A percentile compares a stretch with the other conserved stretches of the same genome.
Conservation (phyloP, 2,888 invertebrate genomes). For the Syritta pipiens region DNA sequence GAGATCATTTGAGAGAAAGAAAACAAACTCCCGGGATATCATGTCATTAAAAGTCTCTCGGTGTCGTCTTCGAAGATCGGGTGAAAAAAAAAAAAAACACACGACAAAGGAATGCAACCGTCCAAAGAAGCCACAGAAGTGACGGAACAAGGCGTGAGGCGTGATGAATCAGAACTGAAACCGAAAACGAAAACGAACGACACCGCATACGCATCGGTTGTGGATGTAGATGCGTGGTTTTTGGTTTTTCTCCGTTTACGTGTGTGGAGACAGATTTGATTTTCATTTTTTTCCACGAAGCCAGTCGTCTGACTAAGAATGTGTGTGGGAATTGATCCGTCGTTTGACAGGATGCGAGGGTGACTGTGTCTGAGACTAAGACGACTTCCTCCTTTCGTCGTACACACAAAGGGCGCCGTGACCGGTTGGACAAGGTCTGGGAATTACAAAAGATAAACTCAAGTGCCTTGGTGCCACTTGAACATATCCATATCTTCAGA, state of each 20-base stretch:
- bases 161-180: slow-evolving; percentile 38
- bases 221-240: not conserved
- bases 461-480: too few relatives aligned
- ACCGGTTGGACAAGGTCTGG: too few relatives aligned
- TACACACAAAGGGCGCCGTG: too few relatives aligned
- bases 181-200: slow-evolving; percentile 40
- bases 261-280: not conserved
- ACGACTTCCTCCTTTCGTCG: too few relatives aligned
- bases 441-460: too few relatives aligned
- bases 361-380: too few relatives aligned
- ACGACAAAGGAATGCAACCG: slow-evolving; percentile 6
- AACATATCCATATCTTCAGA: too few relatives aligned
- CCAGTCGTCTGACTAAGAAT: too few relatives aligned
- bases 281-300: not conserved
- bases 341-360: too few relatives aligned
- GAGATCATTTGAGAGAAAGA: slow-evolving; percentile 24
- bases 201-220: slow-evolving; percentile 10
- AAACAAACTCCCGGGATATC: slow-evolving; percentile 33
- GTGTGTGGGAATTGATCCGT: too few relatives aligned
- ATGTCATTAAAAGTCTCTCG: slow-evolving; percentile 36
- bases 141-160: slow-evolving; percentile 21
- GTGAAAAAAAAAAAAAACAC: not conserved
- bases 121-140: slow-evolving; percentile 52
- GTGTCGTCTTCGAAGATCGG: too few relatives aligned
- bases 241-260: not conserved